These are phyloP conservation scores for Vidua macroura DNA, from an alignment of 2,113 vertebrate species.

Conservation along the genomic window DNA sequence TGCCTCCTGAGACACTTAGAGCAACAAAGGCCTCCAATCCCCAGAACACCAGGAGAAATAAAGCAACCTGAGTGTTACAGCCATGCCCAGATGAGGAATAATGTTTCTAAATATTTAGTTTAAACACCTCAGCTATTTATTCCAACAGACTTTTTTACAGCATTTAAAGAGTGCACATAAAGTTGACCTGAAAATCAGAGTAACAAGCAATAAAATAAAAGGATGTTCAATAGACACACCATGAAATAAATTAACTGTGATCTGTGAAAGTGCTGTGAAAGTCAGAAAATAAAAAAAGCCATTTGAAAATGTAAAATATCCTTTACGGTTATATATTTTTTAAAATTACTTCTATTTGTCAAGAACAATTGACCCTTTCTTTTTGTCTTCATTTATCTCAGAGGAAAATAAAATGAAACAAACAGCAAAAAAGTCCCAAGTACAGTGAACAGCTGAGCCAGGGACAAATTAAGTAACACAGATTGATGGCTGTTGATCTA, in stretches of 20 bases:
- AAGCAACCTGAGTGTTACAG: background rate
- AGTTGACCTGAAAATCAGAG: background rate
- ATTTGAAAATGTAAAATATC: background rate
- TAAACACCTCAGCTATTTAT: background rate
- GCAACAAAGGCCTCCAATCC: background rate
- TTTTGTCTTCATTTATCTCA: constrained; percentile 55
- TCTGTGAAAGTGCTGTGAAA: background rate
- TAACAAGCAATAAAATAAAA: background rate
- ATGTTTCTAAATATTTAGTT: background rate
- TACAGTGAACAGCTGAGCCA: constrained; percentile 52
- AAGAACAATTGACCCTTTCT: constrained; percentile 15
- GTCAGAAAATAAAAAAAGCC: background rate
- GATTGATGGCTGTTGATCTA: constrained; percentile 60
- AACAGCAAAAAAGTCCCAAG: constrained; percentile 34
- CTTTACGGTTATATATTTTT: background rate
- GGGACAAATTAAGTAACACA: constrained; percentile 59
- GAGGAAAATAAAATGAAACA: constrained; percentile 47
- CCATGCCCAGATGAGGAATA: background rate
- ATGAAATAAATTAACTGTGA: constrained; percentile 7
- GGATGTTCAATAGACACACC: background rate
- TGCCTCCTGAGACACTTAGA: constrained; percentile 15
- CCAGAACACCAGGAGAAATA: background rate
- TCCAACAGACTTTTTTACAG: background rate
- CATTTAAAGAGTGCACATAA: background rate
- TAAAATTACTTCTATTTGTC: constrained; percentile 40